Percentiles rank a stretch among this genome's conserved stretches.
These are phyloP conservation scores for Pelobates cultripes DNA, from an alignment of 2,797 vertebrate species.

Conservation along the genomic window DNA sequence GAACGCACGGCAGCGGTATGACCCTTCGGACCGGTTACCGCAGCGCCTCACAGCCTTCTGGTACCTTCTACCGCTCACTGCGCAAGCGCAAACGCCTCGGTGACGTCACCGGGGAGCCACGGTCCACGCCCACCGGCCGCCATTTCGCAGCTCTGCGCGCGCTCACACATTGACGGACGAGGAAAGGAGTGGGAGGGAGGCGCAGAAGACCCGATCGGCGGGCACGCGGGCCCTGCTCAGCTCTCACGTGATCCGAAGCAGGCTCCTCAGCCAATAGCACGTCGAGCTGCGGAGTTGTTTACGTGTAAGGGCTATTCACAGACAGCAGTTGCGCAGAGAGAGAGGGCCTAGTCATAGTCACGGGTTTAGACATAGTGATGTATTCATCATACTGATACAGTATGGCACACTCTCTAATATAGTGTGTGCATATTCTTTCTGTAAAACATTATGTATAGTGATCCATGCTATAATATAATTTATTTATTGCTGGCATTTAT, in stretches of 20 bases:
- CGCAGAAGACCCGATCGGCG: not conserved
- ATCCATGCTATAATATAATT: too few relatives aligned
- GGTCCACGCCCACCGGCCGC: slow-evolving; percentile 2
- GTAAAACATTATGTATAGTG: too few relatives aligned
- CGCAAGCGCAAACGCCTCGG: not conserved
- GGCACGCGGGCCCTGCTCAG: not conserved
- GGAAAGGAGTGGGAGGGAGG: not conserved
- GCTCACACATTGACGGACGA: not conserved
- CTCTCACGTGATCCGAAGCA: slow-evolving; percentile 3
- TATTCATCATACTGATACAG: too few relatives aligned
- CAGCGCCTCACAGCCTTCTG: slow-evolving; percentile 16
- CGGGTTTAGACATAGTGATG: too few relatives aligned
- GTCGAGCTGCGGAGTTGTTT: not conserved
- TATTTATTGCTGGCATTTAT: too few relatives aligned
- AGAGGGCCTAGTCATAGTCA: not conserved
- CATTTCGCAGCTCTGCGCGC: slow-evolving; percentile 25
- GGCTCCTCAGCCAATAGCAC: not conserved
- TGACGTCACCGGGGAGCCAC: not conserved
- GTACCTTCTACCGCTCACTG: slow-evolving; percentile 12
- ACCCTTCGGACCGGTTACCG: not conserved
- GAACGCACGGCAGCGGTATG: too few relatives aligned
- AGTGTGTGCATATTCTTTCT: too few relatives aligned
- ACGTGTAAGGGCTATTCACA: slow-evolving; percentile 35
- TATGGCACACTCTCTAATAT: too few relatives aligned
- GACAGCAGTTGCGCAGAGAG: not conserved